A percentile compares a stretch with the other conserved stretches of the same genome.
These are phyloP conservation scores for Lasioglossum leucozonium DNA, from an alignment of 2,888 invertebrate species.

Conservation along the genomic window DNA sequence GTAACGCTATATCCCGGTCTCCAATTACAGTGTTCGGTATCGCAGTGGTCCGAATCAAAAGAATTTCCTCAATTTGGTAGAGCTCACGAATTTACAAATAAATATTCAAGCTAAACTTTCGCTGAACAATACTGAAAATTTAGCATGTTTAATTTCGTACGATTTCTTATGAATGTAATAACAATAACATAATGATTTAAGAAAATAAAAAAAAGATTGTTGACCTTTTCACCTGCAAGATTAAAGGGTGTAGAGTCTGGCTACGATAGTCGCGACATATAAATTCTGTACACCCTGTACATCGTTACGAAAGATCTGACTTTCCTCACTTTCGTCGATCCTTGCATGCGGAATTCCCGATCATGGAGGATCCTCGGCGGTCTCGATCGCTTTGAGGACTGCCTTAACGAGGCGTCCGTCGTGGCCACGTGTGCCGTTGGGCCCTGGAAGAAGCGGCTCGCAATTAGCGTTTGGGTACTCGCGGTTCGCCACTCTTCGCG, in stretches of 20 bases:
- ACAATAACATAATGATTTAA: too few relatives aligned
- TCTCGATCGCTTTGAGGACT: slow-evolving; percentile 56
- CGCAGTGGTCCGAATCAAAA: neutral
- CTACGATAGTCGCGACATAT: too few relatives aligned
- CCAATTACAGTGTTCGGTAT: neutral
- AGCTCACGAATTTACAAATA: neutral
- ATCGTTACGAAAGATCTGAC: too few relatives aligned
- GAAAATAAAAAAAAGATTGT: too few relatives aligned
- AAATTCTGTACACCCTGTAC: too few relatives aligned
- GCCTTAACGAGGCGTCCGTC: slow-evolving; percentile 69
- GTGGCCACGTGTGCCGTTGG: slow-evolving; percentile 51
- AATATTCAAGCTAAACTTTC: neutral
- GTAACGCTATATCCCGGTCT: neutral
- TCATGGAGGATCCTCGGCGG: slow-evolving; percentile 30
- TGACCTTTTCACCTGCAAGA: too few relatives aligned
- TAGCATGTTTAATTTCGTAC: too few relatives aligned
- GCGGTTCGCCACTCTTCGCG: slow-evolving; percentile 72
- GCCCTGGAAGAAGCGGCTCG: slow-evolving; percentile 50
- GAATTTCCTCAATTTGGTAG: neutral
- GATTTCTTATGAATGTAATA: too few relatives aligned
- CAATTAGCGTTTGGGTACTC: slow-evolving; percentile 76
- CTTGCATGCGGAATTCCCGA: slow-evolving; percentile 52
- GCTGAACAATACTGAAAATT: neutral
- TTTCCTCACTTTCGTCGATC: too few relatives aligned
- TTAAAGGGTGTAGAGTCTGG: too few relatives aligned